A percentile compares a stretch with the other conserved stretches of the same genome.
These are phyloP conservation scores for Sebastes hubbsi DNA, from an alignment of 2,797 vertebrate species.

Conservation along the genomic window DNA sequence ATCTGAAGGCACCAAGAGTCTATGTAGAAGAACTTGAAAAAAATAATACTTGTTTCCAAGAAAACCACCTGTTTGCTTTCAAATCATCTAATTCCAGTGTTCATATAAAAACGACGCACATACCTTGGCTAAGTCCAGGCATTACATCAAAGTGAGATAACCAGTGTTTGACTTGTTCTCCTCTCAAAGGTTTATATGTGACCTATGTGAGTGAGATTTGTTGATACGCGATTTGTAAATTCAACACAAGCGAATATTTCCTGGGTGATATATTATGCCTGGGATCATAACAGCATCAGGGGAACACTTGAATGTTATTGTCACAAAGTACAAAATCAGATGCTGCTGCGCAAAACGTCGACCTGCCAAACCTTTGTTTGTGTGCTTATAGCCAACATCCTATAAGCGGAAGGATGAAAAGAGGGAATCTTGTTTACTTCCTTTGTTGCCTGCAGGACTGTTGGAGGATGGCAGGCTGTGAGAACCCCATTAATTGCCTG, in stretches of 20 bases:
- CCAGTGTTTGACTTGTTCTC: constrained; percentile 61
- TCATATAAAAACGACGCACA: constrained; percentile 48
- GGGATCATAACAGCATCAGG: constrained; percentile 23
- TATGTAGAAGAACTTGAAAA: neutral
- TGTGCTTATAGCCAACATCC: constrained; percentile 6
- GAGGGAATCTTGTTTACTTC: constrained; percentile 48
- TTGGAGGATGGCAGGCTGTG: constrained; percentile 29
- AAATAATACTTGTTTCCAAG: neutral
- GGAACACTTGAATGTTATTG: constrained; percentile 12
- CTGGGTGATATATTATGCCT: constrained; percentile 50
- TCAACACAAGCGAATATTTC: constrained; percentile 61
- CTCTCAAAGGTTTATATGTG: constrained; percentile 50
- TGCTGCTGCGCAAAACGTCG: neutral
- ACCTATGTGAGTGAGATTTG: constrained; percentile 51
- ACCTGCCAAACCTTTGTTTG: constrained; percentile 36
- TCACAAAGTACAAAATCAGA: constrained; percentile 19
- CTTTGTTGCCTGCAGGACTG: constrained; percentile 30
- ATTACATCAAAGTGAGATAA: constrained; percentile 63
- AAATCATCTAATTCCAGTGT: constrained; percentile 51
- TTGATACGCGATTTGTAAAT: constrained; percentile 54
- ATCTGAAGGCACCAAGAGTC: neutral
- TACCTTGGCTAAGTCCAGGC: constrained; percentile 49
- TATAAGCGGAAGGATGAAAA: constrained; percentile 31
- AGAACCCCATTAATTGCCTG: constrained; percentile 27
- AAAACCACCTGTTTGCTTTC: constrained; percentile 48